phyloP scores from a whole-genome alignment of 2,888 invertebrate species.

The Phlogophora meticulosa region DNA sequence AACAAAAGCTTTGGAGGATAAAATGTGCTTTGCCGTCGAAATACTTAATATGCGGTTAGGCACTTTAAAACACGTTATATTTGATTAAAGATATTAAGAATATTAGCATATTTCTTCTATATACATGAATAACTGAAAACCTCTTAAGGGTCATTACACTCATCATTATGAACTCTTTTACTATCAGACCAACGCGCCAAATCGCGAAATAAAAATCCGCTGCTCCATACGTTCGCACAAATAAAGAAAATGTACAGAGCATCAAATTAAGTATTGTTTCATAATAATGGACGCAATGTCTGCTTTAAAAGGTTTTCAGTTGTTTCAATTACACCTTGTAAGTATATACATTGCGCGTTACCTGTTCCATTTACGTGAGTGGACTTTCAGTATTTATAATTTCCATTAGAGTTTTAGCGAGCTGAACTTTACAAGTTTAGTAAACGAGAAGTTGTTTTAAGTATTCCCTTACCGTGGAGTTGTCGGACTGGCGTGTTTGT shows the following conservation, averaged over 20 bases:
- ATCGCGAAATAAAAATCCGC: too few relatives aligned
- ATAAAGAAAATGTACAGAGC: too few relatives aligned
- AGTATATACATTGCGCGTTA: slow-evolving; percentile 22
- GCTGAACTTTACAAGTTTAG: slow-evolving; percentile 78
- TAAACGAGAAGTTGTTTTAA: slow-evolving; percentile 83
- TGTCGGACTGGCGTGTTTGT: slow-evolving; percentile 60
- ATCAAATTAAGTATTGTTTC: too few relatives aligned
- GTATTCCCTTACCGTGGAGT: slow-evolving; percentile 80
- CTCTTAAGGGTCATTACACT: too few relatives aligned
- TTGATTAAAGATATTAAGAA: not conserved
- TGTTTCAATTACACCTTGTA: not conserved
- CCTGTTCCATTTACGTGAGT: slow-evolving; percentile 66
- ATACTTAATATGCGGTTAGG: not conserved
- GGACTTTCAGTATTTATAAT: slow-evolving; percentile 76
- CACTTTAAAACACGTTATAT: not conserved
- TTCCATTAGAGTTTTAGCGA: slow-evolving; percentile 77
- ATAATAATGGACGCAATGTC: too few relatives aligned
- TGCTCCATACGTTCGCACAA: too few relatives aligned
- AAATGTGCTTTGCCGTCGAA: slow-evolving; percentile 20
- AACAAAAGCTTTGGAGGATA: slow-evolving; percentile 25
- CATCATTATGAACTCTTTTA: too few relatives aligned
- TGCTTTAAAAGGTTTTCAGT: too few relatives aligned
- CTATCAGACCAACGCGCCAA: too few relatives aligned
- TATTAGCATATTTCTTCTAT: slow-evolving; percentile 15
- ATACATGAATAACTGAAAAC: not conserved